Evolutionary conservation across 2,888 invertebrate species (phyloP).

Genomic region (Coenonympha glycerion): DNA sequence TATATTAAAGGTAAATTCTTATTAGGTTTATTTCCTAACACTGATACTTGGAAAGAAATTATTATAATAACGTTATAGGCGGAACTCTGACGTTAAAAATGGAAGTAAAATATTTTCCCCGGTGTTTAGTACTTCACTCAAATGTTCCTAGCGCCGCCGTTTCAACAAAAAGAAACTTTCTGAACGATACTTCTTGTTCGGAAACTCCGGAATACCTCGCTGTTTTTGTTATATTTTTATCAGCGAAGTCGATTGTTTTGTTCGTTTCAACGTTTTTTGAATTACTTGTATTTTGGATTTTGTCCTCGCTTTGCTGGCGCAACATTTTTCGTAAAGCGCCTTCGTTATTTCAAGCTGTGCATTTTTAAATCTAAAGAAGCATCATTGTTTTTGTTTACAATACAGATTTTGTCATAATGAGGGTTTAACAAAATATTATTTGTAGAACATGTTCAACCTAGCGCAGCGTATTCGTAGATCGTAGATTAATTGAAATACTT

Average conservation of each 20-base stretch:
- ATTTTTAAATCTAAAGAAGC: neutral
- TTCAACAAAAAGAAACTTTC: conserved; percentile 28
- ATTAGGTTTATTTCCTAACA: too few species aligned
- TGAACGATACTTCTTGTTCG: conserved; percentile 29
- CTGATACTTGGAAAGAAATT: too few species aligned
- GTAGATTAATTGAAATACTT: too few species aligned
- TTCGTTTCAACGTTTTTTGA: neutral
- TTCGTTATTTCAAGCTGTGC: neutral
- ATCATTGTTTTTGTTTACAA: neutral
- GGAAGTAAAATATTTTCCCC: conserved; percentile 23
- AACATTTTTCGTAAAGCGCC: neutral
- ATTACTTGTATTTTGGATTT: neutral
- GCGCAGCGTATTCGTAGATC: too few species aligned
- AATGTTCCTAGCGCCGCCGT: conserved; percentile 17
- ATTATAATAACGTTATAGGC: too few species aligned
- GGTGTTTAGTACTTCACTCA: conserved; percentile 24
- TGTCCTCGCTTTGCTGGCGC: neutral
- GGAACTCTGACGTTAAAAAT: neutral
- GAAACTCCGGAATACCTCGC: conserved; percentile 22
- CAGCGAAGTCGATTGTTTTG: conserved; percentile 17
- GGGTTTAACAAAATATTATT: too few species aligned
- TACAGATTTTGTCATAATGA: neutral
- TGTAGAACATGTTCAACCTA: too few species aligned
- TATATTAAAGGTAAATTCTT: too few species aligned
- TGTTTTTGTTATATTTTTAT: conserved; percentile 30